Conservation (phyloP, 2,113 vertebrate genomes). For the Zapornia atra region DNA sequence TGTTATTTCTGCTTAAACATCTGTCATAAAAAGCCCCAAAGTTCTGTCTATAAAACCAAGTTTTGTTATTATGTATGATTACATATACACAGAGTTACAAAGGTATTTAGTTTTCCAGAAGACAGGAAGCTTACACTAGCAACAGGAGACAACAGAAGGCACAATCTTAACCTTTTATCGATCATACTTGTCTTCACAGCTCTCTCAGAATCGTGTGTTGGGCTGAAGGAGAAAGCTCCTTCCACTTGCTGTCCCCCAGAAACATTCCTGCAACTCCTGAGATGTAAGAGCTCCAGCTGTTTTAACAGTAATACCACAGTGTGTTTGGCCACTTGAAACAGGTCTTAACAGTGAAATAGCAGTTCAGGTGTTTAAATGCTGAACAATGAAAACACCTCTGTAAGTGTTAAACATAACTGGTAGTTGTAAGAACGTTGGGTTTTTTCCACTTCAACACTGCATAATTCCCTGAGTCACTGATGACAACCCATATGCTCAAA, state of each 20-base stretch:
- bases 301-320: background rate
- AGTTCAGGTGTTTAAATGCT: background rate
- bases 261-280: background rate
- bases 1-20: background rate
- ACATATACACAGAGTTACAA: background rate
- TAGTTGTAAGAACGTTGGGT: background rate
- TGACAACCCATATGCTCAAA: background rate
- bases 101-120: background rate
- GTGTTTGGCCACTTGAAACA: background rate
- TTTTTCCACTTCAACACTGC: background rate
- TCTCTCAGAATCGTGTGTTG: background rate
- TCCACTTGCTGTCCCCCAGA: background rate
- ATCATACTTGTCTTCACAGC: background rate
- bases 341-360: background rate
- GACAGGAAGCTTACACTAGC: background rate
- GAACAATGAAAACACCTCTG: background rate
- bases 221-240: background rate
- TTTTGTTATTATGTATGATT: background rate
- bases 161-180: background rate
- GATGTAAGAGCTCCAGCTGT: background rate
- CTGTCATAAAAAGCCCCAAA: accelerated
- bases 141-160: background rate
- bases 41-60: background rate
- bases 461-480: background rate
- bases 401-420: background rate